Evolutionary conservation across 2,888 invertebrate genomes (phyloP), one percentile per base, ranked within the genome.

Genomic region (Bibio marci): DNA sequence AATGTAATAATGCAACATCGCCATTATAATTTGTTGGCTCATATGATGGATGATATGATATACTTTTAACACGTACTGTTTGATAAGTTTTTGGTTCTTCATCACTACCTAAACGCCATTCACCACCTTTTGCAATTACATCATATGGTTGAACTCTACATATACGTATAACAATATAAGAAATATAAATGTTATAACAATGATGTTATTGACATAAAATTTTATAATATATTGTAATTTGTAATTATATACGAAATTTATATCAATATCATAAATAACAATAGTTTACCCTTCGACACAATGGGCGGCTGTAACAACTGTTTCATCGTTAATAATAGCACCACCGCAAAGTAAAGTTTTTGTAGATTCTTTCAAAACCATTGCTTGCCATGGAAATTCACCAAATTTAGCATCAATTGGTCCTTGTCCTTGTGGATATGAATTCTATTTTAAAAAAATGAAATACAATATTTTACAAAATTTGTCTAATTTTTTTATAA

Each of bases 361-460:
- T 54, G 79, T 76, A 1, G 73, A 70, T 50, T 77, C 76, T 15
- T 76, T 69, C 13, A 83, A 60, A 1, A 86, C 66, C 79, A 86
- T 82, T 1, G 81, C 83, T 57, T 86, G 85, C 86, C 86, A 86
- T 41, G 86, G 81, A 51, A 83, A 82, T 62, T 85, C 83, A 1
- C 76, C 82, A 56, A 85, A 83, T 53, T 73, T 72, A 1, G 73
- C 73, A 42, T 80, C 76, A 33, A 70, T 55, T 35, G 59, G 56
- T 18, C 55, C 56, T 28, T 51, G 50, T 19, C 73, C 74, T 46
- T 57, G 61, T 30, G 59, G 61, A 39, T 55, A 54, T 5, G 58
- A 54, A 31, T 58, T 54, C 55, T 61, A 22, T 22, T 6, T 22
- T 6, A 22, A 6, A 22, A 22, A 22, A 22, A 22, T 27, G 17